Evolutionary conservation across 2,797 vertebrate genomes (phyloP).

Genomic region (Neosilurus hyrtlii): DNA sequence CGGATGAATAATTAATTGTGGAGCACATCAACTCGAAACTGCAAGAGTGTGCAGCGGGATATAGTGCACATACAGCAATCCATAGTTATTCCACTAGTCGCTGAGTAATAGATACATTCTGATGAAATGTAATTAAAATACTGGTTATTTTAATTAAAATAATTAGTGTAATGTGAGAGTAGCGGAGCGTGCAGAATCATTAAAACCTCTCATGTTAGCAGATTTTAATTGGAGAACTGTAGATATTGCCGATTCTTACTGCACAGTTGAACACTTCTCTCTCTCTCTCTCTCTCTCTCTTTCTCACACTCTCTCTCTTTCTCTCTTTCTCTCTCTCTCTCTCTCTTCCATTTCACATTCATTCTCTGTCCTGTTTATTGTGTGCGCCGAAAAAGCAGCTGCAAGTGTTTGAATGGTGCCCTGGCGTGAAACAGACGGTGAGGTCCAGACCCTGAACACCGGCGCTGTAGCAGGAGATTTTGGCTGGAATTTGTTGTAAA

Average conservation of each 20-base stretch:
- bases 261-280: not conserved
- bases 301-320: too few relatives aligned
- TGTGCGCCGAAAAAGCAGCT: not conserved
- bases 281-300: not conserved
- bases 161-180: constrained; percentile 10
- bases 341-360: not conserved
- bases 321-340: not conserved
- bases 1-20: constrained; percentile 16
- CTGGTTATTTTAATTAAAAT: constrained; percentile 22
- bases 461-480: constrained; percentile 31
- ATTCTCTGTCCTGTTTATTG: not conserved
- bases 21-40: not conserved
- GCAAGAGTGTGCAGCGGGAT: not conserved
- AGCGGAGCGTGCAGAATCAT: not conserved
- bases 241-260: not conserved
- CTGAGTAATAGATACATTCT: not conserved
- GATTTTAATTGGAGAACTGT: not conserved
- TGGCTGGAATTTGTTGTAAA: constrained; percentile 31
- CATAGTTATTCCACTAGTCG: not conserved
- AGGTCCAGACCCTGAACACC: constrained; percentile 29
- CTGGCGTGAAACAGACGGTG: constrained; percentile 39
- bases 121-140: constrained; percentile 17
- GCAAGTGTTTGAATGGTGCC: constrained; percentile 20
- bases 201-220: constrained; percentile 10
- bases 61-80: not conserved